Evolutionary conservation across 2,113 vertebrate genomes (phyloP).

Genomic region (Uropsilus gracilis): DNA sequence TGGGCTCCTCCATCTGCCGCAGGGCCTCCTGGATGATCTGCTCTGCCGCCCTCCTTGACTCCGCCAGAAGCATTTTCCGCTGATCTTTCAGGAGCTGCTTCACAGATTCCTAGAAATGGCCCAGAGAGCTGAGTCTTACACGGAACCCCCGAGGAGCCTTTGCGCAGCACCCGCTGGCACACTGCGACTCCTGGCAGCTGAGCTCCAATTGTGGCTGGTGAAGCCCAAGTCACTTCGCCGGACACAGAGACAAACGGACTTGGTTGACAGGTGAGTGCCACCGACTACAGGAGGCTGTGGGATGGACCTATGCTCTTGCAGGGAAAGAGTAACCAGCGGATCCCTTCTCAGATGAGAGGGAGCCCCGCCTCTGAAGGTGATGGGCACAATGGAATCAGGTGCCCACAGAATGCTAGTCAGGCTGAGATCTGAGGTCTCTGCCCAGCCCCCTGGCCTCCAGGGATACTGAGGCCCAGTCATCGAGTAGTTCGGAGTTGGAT

Average conservation of each 20-base stretch:
- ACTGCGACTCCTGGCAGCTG: neutral
- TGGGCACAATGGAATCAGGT: neutral
- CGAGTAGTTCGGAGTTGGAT: too few species aligned
- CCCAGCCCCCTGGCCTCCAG: neutral
- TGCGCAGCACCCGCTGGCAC: fast-evolving
- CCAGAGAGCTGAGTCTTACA: fast-evolving
- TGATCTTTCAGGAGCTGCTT: constrained; percentile 83
- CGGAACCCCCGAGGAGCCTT: fast-evolving
- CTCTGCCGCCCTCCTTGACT: constrained; percentile 86
- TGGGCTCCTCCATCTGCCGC: constrained; percentile 90
- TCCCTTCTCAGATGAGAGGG: neutral
- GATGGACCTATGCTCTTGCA: neutral
- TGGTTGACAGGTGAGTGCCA: neutral
- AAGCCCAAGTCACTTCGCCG: neutral
- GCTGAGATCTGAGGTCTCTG: neutral
- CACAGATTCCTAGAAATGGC: constrained; percentile 88
- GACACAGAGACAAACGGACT: neutral
- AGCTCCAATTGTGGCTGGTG: neutral
- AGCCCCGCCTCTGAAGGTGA: neutral
- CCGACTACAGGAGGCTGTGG: neutral
- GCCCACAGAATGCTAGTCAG: neutral
- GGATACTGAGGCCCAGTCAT: constrained; percentile 43
- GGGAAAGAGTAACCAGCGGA: neutral
- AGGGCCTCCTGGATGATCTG: constrained; percentile 92
- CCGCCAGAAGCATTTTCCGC: constrained; percentile 87